phyloP scores from a whole-genome alignment of 2,888 invertebrate species.

The Ochlodes sylvanus region DNA sequence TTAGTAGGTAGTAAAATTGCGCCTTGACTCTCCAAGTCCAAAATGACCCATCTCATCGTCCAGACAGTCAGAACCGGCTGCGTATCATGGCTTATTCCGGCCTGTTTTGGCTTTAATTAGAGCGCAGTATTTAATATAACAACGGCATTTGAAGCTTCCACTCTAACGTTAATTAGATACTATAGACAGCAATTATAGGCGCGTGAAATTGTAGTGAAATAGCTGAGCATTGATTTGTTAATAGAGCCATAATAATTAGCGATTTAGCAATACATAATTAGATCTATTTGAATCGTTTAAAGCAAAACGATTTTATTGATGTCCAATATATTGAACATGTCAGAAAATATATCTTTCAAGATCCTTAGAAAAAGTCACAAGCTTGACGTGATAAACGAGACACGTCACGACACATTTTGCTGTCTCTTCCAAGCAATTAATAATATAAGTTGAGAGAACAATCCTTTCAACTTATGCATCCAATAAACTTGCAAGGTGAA shows the following conservation, averaged over 20 bases:
- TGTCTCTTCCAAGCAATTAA: too few relatives aligned
- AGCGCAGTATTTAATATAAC: constrained; percentile 6
- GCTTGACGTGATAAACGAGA: not conserved
- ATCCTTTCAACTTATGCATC: too few relatives aligned
- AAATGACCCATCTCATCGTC: not conserved
- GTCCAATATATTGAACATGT: too few relatives aligned
- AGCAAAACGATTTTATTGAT: not conserved
- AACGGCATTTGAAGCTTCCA: constrained; percentile 3
- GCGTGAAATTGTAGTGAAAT: not conserved
- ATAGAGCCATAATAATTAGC: constrained; percentile 2
- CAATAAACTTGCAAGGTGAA: too few relatives aligned
- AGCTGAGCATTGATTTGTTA: not conserved
- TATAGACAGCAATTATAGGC: not conserved
- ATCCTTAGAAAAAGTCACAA: not conserved
- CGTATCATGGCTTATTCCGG: constrained; percentile 6
- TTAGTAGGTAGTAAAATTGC: not conserved
- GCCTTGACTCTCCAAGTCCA: not conserved
- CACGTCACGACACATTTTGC: too few relatives aligned
- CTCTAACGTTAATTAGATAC: constrained; percentile 1
- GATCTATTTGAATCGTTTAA: not conserved
- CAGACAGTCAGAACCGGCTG: not conserved
- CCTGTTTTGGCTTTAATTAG: constrained; percentile 9
- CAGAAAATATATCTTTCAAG: too few relatives aligned
- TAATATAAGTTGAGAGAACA: too few relatives aligned
- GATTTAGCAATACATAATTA: not conserved